Conservation (phyloP, 2,113 vertebrate genomes). For the Pipa parva region DNA sequence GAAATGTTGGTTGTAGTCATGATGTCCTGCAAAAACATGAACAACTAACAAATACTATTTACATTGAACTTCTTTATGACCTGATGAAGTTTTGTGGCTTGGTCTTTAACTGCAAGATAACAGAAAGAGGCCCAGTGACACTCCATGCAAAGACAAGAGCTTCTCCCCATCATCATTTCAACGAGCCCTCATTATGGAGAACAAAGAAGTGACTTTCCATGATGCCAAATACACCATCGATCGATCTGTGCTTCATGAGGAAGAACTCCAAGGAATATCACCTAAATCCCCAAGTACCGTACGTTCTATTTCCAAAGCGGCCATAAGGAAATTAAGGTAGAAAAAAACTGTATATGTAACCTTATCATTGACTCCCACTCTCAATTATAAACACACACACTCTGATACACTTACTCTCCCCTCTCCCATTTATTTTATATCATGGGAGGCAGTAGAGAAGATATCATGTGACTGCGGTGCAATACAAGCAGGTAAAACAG, state of each 20-base stretch:
- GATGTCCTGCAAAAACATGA: no score
- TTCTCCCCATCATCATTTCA: neutral
- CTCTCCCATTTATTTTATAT: no score
- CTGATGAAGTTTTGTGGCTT: no score
- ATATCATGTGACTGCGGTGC: no score
- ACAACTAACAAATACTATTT: no score
- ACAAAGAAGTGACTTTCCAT: slow-evolving; percentile 34
- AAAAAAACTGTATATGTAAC: no score
- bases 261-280: slow-evolving; percentile 66
- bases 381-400: no score
- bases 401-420: no score
- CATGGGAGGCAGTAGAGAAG: no score
- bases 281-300: slow-evolving; percentile 44
- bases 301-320: slow-evolving; percentile 44
- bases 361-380: no score
- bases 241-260: slow-evolving; percentile 67
- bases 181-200: neutral
- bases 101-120: neutral
- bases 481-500: no score
- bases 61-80: no score
- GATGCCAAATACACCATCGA: slow-evolving; percentile 50
- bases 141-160: neutral
- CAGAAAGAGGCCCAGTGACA: neutral
- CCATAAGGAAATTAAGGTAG: slow-evolving; percentile 35
- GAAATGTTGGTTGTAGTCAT: neutral